Percentiles rank a stretch among this genome's conserved stretches.
These are phyloP conservation scores for Hemibagrus wyckioides DNA, from an alignment of 2,113 vertebrate genomes.

Conservation along the genomic window DNA sequence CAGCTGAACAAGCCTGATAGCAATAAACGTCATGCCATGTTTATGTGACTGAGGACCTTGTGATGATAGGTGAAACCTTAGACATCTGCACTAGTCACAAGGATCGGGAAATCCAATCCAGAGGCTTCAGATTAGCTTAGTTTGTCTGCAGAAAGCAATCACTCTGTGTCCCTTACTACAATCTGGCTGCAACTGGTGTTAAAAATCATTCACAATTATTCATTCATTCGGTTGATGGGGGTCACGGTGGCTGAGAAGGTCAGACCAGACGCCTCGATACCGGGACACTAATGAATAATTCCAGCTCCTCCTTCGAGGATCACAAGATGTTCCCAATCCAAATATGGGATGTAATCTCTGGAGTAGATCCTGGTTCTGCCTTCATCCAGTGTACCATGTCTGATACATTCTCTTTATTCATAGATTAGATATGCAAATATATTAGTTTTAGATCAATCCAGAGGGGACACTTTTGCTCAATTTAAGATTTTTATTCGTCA, in stretches of 20 bases:
- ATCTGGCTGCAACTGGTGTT: not conserved
- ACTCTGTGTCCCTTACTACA: not conserved
- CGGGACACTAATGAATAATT: not conserved
- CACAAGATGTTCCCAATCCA: not conserved
- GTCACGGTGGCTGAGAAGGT: not conserved
- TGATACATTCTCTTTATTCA: not conserved
- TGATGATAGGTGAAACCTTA: constrained; percentile 7
- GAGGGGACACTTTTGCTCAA: not conserved
- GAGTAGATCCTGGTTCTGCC: not conserved
- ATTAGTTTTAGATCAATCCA: not conserved
- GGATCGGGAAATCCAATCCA: not conserved
- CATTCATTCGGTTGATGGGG: not conserved
- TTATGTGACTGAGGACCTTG: constrained; percentile 12
- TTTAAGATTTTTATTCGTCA: too few species aligned
- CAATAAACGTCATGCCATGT: constrained; percentile 8
- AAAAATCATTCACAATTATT: not conserved
- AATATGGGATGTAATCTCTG: not conserved
- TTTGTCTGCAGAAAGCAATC: not conserved
- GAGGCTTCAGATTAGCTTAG: not conserved
- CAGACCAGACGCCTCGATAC: not conserved
- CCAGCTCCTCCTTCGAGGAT: not conserved
- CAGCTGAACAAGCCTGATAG: constrained; percentile 1
- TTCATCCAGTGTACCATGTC: not conserved
- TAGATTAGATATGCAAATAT: not conserved
- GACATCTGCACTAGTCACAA: not conserved